Conservation (phyloP, 2,113 vertebrate species). For the Cebus imitator region DNA sequence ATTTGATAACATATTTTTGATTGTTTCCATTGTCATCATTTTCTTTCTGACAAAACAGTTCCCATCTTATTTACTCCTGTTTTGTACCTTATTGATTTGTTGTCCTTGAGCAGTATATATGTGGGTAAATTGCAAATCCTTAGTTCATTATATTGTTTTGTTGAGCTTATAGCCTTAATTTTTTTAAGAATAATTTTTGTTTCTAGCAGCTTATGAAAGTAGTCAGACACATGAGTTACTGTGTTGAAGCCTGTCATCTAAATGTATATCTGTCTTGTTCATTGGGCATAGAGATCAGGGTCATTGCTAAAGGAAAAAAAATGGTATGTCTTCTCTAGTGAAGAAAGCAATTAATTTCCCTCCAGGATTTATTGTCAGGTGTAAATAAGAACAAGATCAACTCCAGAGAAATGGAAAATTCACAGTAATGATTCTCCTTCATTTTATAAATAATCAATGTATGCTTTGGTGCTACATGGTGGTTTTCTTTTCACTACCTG, state of each 20-base stretch:
- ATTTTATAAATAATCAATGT: not conserved
- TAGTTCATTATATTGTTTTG: conserved; percentile 17
- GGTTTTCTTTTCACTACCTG: not conserved
- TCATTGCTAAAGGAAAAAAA: not conserved
- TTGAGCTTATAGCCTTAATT: conserved; percentile 9
- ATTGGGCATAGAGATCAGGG: not conserved
- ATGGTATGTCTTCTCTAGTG: not conserved
- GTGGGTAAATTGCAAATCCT: conserved; percentile 24
- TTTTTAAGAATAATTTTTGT: not conserved
- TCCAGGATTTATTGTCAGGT: conserved; percentile 10
- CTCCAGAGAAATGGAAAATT: not conserved
- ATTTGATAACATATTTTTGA: not conserved
- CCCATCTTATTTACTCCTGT: not conserved
- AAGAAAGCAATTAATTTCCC: not conserved
- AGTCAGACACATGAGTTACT: not conserved
- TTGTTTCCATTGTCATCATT: not conserved
- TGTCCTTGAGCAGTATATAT: not conserved
- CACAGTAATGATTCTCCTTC: not conserved
- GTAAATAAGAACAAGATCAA: conserved; percentile 13
- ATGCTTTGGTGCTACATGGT: not conserved
- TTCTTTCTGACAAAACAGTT: not conserved
- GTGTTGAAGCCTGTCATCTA: not conserved
- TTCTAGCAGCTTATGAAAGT: not conserved
- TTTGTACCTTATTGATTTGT: conserved; percentile 28
- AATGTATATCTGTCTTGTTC: not conserved